phyloP scores from a whole-genome alignment of 2,797 vertebrate genomes.

The Sebastes melanostomus region DNA sequence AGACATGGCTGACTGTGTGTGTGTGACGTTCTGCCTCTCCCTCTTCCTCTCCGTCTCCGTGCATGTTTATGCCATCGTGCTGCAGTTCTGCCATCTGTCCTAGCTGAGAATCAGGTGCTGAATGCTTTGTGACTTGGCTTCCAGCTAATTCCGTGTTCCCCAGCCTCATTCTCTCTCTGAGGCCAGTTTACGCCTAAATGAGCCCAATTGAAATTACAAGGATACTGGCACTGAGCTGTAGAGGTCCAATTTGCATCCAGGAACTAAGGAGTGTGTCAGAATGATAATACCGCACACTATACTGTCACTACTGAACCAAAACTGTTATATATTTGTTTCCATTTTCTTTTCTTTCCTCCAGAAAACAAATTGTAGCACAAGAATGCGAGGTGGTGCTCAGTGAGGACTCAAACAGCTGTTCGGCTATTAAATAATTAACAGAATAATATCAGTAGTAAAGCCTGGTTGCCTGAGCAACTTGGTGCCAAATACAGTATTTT shows the following conservation, averaged over 20 bases:
- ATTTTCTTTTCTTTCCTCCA: background rate
- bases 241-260: conserved; percentile 44
- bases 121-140: conserved; percentile 72
- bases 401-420: conserved; percentile 36
- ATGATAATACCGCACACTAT: conserved; percentile 9
- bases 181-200: conserved; percentile 63
- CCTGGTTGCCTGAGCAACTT: conserved; percentile 5
- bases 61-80: conserved; percentile 66
- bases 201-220: conserved; percentile 54
- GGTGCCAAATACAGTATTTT: conserved; percentile 21
- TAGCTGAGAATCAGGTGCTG: conserved; percentile 73
- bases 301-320: background rate
- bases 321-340: background rate
- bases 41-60: conserved; percentile 45
- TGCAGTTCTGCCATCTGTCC: conserved; percentile 77
- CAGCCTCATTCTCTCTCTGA: conserved; percentile 48
- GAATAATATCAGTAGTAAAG: conserved; percentile 14
- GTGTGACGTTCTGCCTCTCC: conserved; percentile 31
- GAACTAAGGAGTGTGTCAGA: conserved; percentile 34
- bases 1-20: conserved; percentile 23
- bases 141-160: conserved; percentile 63
- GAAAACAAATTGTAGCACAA: background rate
- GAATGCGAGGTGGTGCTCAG: background rate
- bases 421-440: conserved; percentile 23
- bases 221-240: conserved; percentile 33